Base-by-base conservation (phyloP, 2,797 vertebrate species). In the Brotula barbata region DNA sequence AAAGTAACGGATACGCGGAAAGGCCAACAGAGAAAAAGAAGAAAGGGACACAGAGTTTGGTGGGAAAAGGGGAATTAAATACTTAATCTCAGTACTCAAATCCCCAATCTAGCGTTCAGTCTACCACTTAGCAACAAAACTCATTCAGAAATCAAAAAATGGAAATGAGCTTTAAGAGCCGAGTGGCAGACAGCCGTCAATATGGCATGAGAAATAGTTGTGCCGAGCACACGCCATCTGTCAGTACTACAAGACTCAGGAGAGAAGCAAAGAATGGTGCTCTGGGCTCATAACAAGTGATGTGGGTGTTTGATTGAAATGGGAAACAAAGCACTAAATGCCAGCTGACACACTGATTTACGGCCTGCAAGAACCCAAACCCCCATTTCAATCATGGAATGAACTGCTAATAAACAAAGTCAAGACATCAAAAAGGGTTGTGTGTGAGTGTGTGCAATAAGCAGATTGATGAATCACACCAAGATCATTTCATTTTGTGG, bases 261-360 rank as follows among this genome's bases (percentile, higher is more conserved):
- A 81, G 79, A 81, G 75, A 46, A 71, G 78, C 64, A 20, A 63
- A 51, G 66, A 77, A 75, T 58, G 71, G 81, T 71, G 83, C 83
- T 66, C 79, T 59, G 78, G 68, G 71, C 75, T 87, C 82, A 87
- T 87, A 89, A 90, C 85, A 90, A 89, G 85, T 80, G 77, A 69
- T 74, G 76, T 49, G 79, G 73, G 87, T 86, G 89, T 91, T 90
- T 90, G 86, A 92, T 91, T 92, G 90, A 91, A 92, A 92, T 90
- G 83, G 86, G 89, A 90, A 91, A 90, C 90, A 91, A 91, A 91
- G 87, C 87, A 90, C 87, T 90, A 91, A 91, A 87, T 85, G 86
- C 88, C 86, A 85, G 80, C 83, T 89, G 88, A 91, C 89, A 88
- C 12, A 64, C 70, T 89, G 90, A 91, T 92, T 90, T 90, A 92